A percentile compares a stretch with the other conserved stretches of the same genome.
Conservation (phyloP, 2,888 invertebrate genomes). For the Ariolimax columbianus region DNA sequence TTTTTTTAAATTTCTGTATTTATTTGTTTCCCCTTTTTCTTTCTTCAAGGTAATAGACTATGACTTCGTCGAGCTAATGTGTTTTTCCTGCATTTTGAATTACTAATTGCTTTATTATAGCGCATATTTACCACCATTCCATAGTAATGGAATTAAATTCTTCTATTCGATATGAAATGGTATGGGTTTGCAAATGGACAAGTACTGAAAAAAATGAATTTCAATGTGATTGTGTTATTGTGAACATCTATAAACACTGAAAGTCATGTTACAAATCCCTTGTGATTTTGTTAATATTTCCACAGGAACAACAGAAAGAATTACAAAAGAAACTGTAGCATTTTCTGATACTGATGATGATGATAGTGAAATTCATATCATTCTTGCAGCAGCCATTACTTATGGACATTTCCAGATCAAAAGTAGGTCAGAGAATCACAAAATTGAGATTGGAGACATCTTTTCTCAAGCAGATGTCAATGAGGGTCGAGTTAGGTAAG, state of each 20-base stretch:
- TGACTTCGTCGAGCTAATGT: too few species aligned
- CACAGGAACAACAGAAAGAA: constrained; percentile 62
- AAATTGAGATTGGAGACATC: constrained; percentile 59
- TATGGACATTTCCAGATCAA: constrained; percentile 67
- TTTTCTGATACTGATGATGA: constrained; percentile 68
- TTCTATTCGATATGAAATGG: too few species aligned
- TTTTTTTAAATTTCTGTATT: background rate
- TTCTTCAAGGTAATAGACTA: too few species aligned
- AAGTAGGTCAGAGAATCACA: constrained; percentile 35
- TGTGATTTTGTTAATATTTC: background rate
- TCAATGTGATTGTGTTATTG: too few species aligned
- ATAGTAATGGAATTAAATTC: too few species aligned
- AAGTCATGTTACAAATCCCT: background rate
- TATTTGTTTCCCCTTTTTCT: too few species aligned
- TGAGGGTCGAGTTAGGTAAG: constrained; percentile 65
- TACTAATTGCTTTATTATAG: too few species aligned
- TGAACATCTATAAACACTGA: too few species aligned
- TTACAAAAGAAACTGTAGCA: constrained; percentile 63
- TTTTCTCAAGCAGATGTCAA: constrained; percentile 73
- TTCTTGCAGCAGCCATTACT: constrained; percentile 58
- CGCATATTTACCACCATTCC: too few species aligned
- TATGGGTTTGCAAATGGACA: too few species aligned
- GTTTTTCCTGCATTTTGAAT: too few species aligned
- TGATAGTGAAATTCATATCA: constrained; percentile 63
- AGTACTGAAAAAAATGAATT: too few species aligned